A percentile compares a stretch with the other conserved stretches of the same genome.
These are phyloP conservation scores for Hoplodrina ambigua DNA, from an alignment of 2,888 invertebrate species.

Conservation along the genomic window DNA sequence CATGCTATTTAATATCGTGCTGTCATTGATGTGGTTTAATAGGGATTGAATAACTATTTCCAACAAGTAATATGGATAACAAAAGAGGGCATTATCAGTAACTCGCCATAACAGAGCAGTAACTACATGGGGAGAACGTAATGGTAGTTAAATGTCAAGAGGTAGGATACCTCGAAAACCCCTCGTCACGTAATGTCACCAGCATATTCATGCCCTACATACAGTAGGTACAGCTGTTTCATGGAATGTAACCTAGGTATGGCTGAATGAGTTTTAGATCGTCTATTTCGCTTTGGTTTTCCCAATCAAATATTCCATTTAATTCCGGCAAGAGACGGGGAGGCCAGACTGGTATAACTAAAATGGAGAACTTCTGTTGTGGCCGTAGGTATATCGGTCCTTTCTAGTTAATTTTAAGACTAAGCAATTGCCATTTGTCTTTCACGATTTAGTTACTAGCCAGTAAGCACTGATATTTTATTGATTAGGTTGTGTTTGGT, in stretches of 20 bases:
- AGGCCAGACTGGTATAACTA: too few relatives aligned
- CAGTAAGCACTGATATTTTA: too few relatives aligned
- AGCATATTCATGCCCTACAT: too few relatives aligned
- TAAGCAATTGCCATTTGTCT: neutral
- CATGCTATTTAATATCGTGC: slow-evolving; percentile 16
- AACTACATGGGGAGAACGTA: neutral
- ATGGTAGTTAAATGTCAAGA: neutral
- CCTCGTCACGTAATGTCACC: neutral
- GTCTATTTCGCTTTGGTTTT: too few relatives aligned
- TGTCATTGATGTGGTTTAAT: slow-evolving; percentile 14
- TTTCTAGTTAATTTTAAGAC: neutral
- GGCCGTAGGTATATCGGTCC: neutral
- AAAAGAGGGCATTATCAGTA: neutral
- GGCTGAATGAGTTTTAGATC: too few relatives aligned
- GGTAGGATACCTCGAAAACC: neutral
- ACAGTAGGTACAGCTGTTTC: too few relatives aligned
- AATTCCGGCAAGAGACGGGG: too few relatives aligned
- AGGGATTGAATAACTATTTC: slow-evolving; percentile 25
- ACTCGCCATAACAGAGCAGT: neutral
- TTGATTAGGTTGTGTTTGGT: too few relatives aligned
- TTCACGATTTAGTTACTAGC: neutral
- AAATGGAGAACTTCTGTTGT: too few relatives aligned
- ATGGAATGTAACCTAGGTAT: too few relatives aligned
- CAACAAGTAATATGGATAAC: slow-evolving; percentile 5
- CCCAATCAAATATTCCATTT: too few relatives aligned